Base-by-base conservation (phyloP, 2,113 vertebrate genomes). In the Peromyscus polionotus region DNA sequence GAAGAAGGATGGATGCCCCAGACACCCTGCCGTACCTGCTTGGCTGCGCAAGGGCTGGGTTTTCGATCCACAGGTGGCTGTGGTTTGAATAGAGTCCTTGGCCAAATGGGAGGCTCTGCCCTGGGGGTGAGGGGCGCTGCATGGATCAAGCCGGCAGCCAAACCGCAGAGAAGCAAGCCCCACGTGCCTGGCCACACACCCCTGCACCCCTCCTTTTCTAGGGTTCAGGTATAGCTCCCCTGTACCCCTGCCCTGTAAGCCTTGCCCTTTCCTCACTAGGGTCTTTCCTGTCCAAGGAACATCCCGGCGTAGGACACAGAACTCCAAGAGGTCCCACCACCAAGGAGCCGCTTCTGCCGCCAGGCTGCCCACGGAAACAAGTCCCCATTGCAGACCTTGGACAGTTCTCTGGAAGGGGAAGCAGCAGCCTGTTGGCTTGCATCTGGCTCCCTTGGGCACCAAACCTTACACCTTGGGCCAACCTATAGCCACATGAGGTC, bases 11-110 rank as follows among this genome's bases (percentile, higher is more conserved):
- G 31, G 0, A 2, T 33, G 76, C 73, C 7, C 7, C 5, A 4
- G 89, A 57, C 67, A 39, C 14, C 28, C 93, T 0, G 1, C 45
- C 17, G 36, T 7, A 10, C 31, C 51, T 73, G 7, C n/a, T 68
- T 0, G 5, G 3, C 48, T 36, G 45, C 24, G 54, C 39, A 59
- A 28, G 33, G 73, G 42, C 16, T 28, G 31, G 24, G 19, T 33
- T 51, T 67, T 95, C 95, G 70, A 92, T 73, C 57, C 26, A 14
- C 96, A 97, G 70, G 81, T 91, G 94, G 80, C 87, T 96, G 94
- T 91, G 95, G 91, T 95, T 96, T 95, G 75, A 28, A 39, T 33
- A 79, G 80, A 7, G 31, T 22, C 84, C 57, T 20, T 42, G 67
- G 45, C 59, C 31, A 36, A 80, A 54, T 26, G 54, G 61, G 9